Evolutionary conservation across 2,113 vertebrate genomes (phyloP), one percentile per base, ranked within the genome.

Genomic region (Paramormyrops kingsleyae): DNA sequence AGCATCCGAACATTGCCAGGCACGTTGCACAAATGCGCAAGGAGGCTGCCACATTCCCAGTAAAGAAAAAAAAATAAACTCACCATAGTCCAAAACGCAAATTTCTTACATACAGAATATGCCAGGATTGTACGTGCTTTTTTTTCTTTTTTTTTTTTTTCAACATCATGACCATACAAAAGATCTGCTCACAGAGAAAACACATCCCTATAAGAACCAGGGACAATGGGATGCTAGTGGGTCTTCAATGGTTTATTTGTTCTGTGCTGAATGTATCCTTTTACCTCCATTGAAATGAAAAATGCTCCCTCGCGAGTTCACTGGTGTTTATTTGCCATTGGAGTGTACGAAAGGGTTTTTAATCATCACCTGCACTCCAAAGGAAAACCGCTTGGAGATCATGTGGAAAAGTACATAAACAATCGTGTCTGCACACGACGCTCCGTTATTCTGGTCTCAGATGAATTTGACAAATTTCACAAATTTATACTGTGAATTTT

Each of bases 201-300:
- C 88, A 92, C 93, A 93, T 95, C 93, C 94, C 94, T 94, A 95
- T 95, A 94, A 95, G 92, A 96, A 94, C 94, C 95, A 95, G 93
- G 94, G 91, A 95, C 93, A 95, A 94, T 95, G 94, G 92, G 95
- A 94, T 95, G 95, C 94, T 95, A 94, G 94, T 92, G 93, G 92
- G 92, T 93, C 93, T 92, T 94, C 94, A 95, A 96, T 95, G 95
- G 94, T 94, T 95, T 96, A 94, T 95, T 96, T 96, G 95, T 96
- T 96, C 95, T 95, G 95, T 94, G 95, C 94, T 95, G 95, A 96
- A 94, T 89, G 91, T 93, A 94, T 93, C 93, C 92, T 91, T 91
- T 95, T 94, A 94, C 93, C 92, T 94, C 87, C 49, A 88, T 92
- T 92, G 90, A 88, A 89, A 12, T 91, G 86, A 92, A 91, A 70